Conservation (phyloP, 2,888 invertebrate genomes). For the Euspilapteryx auroguttella region DNA sequence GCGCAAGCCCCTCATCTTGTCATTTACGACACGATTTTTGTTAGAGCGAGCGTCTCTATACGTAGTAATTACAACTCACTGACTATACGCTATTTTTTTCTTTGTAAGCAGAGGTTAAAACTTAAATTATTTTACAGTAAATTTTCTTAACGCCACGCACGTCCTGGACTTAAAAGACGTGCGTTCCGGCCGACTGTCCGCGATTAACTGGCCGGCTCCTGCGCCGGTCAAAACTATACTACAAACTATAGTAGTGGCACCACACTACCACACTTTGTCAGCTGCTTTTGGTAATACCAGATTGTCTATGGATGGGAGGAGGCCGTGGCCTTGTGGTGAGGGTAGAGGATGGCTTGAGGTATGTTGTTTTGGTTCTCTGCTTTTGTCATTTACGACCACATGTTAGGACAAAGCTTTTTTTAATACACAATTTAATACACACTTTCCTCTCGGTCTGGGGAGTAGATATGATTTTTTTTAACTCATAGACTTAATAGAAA, state of each 20-base stretch:
- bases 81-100: too few relatives aligned
- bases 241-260: slow-evolving; percentile 27
- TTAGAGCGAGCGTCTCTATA: too few relatives aligned
- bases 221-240: slow-evolving; percentile 19
- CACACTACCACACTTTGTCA: slow-evolving; percentile 31
- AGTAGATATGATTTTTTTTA: not conserved
- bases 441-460: not conserved
- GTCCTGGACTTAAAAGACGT: slow-evolving; percentile 19
- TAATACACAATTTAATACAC: too few relatives aligned
- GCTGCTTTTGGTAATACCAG: slow-evolving; percentile 21
- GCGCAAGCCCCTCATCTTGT: too few relatives aligned
- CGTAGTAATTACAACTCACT: too few relatives aligned
- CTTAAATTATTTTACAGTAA: slow-evolving; percentile 28
- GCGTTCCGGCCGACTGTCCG: slow-evolving; percentile 20
- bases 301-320: slow-evolving; percentile 13
- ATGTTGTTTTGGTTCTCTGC: slow-evolving; percentile 3
- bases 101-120: too few relatives aligned
- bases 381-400: too few relatives aligned
- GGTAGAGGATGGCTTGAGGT: slow-evolving; percentile 59
- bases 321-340: slow-evolving; percentile 31
- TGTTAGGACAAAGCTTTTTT: too few relatives aligned
- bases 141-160: slow-evolving; percentile 29
- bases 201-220: slow-evolving; percentile 36
- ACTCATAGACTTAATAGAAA: too few relatives aligned
- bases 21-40: too few relatives aligned